A percentile compares a stretch with the other conserved stretches of the same genome.
These are phyloP conservation scores for Agrochola lota DNA, from an alignment of 2,888 invertebrate species.

Conservation along the genomic window DNA sequence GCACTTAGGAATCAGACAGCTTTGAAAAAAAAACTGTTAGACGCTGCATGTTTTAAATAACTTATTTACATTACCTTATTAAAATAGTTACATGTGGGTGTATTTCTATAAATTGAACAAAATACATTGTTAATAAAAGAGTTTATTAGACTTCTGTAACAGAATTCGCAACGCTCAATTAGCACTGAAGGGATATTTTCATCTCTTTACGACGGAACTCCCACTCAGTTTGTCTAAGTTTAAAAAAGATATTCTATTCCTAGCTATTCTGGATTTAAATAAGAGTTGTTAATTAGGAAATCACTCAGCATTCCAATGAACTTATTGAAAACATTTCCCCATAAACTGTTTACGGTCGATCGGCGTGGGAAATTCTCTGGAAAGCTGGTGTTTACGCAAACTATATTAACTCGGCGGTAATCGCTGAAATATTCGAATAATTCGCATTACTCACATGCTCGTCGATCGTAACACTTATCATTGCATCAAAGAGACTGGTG, in stretches of 20 bases:
- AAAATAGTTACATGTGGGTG: slow-evolving; percentile 13
- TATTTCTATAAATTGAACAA: background rate
- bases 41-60: background rate
- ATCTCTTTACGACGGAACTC: slow-evolving; percentile 41
- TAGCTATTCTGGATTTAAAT: slow-evolving; percentile 35
- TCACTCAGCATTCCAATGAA: slow-evolving; percentile 30
- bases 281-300: slow-evolving; percentile 32
- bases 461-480: slow-evolving; percentile 59
- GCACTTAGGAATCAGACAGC: too few species aligned
- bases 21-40: background rate
- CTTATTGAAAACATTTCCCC: slow-evolving; percentile 60
- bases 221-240: slow-evolving; percentile 38
- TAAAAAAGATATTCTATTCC: slow-evolving; percentile 51
- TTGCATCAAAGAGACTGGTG: slow-evolving; percentile 37
- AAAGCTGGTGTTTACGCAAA: slow-evolving; percentile 69
- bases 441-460: slow-evolving; percentile 67
- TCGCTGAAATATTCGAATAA: slow-evolving; percentile 72
- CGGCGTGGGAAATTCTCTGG: slow-evolving; percentile 66
- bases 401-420: slow-evolving; percentile 70
- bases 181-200: slow-evolving; percentile 30
- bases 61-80: slow-evolving; percentile 20
- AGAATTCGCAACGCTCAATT: slow-evolving; percentile 25
- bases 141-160: slow-evolving; percentile 39
- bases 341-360: slow-evolving; percentile 37
- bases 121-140: slow-evolving; percentile 24